A percentile compares a stretch with the other conserved stretches of the same genome.
phyloP scores from a whole-genome alignment of 2,888 invertebrate genomes.

The Hydraecia micacea region DNA sequence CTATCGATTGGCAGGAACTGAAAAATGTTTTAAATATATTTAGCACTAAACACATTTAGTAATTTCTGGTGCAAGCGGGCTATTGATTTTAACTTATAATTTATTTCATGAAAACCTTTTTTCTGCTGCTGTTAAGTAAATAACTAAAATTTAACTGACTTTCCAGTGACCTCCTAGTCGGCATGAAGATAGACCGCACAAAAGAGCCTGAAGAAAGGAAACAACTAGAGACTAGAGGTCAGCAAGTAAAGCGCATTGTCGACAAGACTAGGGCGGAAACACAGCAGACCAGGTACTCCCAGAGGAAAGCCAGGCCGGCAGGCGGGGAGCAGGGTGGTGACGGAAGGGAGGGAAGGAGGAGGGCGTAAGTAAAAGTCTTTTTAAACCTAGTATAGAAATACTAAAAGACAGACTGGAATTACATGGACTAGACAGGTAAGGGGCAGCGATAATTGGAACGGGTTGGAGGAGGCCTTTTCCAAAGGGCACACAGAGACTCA shows the following conservation, averaged over 20 bases:
- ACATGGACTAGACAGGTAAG: too few species aligned
- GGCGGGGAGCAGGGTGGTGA: not conserved
- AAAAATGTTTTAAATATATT: too few species aligned
- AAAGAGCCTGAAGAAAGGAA: constrained; percentile 77
- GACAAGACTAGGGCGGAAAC: constrained; percentile 73
- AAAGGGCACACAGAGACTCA: too few species aligned
- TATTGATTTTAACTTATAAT: not conserved
- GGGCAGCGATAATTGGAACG: too few species aligned
- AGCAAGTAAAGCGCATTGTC: constrained; percentile 89
- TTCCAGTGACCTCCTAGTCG: constrained; percentile 92
- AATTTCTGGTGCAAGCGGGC: not conserved
- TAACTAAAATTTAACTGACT: not conserved
- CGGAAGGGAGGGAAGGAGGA: constrained; percentile 20
- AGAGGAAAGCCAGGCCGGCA: constrained; percentile 60
- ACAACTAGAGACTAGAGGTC: constrained; percentile 82
- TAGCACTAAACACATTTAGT: not conserved
- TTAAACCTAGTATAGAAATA: not conserved
- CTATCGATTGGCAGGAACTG: not conserved
- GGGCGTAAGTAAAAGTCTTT: constrained; percentile 23
- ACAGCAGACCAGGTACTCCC: constrained; percentile 72
- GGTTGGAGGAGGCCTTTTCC: too few species aligned
- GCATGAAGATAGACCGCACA: constrained; percentile 94
- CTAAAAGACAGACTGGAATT: too few species aligned
- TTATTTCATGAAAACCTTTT: not conserved
- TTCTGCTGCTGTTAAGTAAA: not conserved